Percentiles rank a stretch among this genome's conserved stretches.
phyloP scores from a whole-genome alignment of 2,888 invertebrate genomes.

The Drosophila aldrichi region DNA sequence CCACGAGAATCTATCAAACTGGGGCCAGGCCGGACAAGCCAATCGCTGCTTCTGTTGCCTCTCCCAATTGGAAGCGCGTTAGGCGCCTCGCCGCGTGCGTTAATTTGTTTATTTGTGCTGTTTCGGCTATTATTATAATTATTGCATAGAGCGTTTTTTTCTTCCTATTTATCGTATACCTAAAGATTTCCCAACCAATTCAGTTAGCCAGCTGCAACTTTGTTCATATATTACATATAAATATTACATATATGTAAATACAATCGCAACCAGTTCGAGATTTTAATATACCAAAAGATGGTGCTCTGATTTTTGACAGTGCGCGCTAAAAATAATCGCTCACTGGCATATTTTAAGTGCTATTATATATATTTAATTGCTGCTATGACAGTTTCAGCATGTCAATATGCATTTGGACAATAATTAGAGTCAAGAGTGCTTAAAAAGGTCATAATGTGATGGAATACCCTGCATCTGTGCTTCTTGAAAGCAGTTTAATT shows the following conservation, averaged over 20 bases:
- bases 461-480: neutral
- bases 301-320: slow-evolving; percentile 28
- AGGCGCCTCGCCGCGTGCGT: slow-evolving; percentile 53
- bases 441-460: neutral
- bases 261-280: neutral
- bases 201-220: slow-evolving; percentile 11
- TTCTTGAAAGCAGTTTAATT: too few species aligned
- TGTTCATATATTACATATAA: neutral
- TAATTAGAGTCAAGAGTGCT: neutral
- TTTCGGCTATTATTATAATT: slow-evolving; percentile 68
- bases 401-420: slow-evolving; percentile 31
- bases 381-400: slow-evolving; percentile 44
- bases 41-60: slow-evolving; percentile 43
- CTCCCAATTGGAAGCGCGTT: slow-evolving; percentile 76
- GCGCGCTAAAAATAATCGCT: slow-evolving; percentile 32
- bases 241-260: neutral
- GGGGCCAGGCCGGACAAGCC: slow-evolving; percentile 7
- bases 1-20: slow-evolving; percentile 31
- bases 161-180: slow-evolving; percentile 15
- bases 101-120: slow-evolving; percentile 68
- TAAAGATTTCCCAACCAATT: neutral
- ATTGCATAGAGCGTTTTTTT: slow-evolving; percentile 54
- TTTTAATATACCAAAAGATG: neutral
- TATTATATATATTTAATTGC: slow-evolving; percentile 18
- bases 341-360: slow-evolving; percentile 22